A percentile compares a stretch with the other conserved stretches of the same genome.
Evolutionary conservation across 2,113 vertebrate species (phyloP).

Genomic region (Philantomba maxwellii): DNA sequence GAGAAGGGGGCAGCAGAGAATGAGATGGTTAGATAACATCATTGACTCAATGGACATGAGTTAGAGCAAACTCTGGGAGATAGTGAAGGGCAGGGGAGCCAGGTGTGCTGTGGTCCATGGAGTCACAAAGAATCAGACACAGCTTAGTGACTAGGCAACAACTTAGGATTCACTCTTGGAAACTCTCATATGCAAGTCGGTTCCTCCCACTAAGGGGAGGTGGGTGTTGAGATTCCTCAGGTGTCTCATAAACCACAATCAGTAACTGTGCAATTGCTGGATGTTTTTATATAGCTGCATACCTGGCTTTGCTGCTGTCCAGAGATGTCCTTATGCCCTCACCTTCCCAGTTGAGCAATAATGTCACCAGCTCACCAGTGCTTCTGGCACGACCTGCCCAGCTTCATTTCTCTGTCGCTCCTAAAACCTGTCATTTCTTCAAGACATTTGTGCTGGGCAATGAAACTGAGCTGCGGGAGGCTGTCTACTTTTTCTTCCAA

Average conservation of each 20-base stretch:
- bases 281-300: too few relatives aligned
- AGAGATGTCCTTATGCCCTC: not conserved
- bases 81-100: not conserved
- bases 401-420: not conserved
- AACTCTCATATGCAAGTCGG: not conserved
- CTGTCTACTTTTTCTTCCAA: not conserved
- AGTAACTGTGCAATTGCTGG: not conserved
- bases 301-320: not conserved
- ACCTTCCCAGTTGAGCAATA: not conserved
- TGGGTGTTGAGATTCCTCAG: not conserved
- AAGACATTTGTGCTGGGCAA: not conserved
- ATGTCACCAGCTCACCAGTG: not conserved
- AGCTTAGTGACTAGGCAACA: not conserved
- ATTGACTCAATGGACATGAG: not conserved
- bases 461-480: not conserved
- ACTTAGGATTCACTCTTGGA: not conserved
- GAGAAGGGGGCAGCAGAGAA: not conserved
- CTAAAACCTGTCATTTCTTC: not conserved
- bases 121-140: not conserved
- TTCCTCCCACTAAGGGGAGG: not conserved
- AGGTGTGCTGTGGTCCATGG: not conserved
- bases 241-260: not conserved
- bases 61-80: not conserved
- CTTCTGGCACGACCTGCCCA: not conserved
- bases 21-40: not conserved